Percentiles rank a stretch among this genome's conserved stretches.
These are phyloP conservation scores for Sula dactylatra DNA, from an alignment of 2,113 vertebrate genomes.

Conservation along the genomic window DNA sequence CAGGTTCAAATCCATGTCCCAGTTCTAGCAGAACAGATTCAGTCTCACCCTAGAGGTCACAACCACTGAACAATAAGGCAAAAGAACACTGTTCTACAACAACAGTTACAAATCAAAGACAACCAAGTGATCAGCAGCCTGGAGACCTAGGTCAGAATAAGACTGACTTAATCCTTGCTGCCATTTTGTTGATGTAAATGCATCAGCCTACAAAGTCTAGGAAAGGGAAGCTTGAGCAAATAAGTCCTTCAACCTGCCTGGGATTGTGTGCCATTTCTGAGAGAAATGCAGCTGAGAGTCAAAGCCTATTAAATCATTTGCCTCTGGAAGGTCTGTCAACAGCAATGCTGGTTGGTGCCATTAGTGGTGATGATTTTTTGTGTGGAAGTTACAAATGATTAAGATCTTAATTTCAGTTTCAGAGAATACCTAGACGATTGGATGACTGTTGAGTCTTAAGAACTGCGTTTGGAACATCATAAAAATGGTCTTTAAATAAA, in stretches of 20 bases:
- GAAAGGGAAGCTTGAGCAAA: background rate
- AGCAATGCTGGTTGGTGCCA: accelerated
- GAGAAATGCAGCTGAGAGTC: background rate
- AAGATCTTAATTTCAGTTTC: background rate
- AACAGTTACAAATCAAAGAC: background rate
- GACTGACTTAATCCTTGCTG: background rate
- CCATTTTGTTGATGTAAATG: background rate
- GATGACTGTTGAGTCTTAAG: background rate
- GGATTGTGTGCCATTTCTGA: background rate
- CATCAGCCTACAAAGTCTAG: background rate
- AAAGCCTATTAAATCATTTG: background rate
- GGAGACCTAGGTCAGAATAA: background rate
- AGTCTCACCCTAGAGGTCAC: background rate
- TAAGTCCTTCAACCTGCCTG: background rate
- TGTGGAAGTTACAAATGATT: background rate
- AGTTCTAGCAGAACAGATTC: background rate
- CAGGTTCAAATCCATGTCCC: accelerated
- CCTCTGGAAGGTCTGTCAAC: background rate
- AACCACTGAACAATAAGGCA: background rate
- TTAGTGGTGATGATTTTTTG: background rate
- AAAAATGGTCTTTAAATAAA: background rate
- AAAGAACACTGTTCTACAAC: background rate
- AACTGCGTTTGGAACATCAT: background rate
- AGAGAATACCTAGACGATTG: background rate
- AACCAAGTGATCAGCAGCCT: background rate